Base-by-base conservation (phyloP, 2,888 invertebrate genomes). In the Pandemis cinnamomeana region DNA sequence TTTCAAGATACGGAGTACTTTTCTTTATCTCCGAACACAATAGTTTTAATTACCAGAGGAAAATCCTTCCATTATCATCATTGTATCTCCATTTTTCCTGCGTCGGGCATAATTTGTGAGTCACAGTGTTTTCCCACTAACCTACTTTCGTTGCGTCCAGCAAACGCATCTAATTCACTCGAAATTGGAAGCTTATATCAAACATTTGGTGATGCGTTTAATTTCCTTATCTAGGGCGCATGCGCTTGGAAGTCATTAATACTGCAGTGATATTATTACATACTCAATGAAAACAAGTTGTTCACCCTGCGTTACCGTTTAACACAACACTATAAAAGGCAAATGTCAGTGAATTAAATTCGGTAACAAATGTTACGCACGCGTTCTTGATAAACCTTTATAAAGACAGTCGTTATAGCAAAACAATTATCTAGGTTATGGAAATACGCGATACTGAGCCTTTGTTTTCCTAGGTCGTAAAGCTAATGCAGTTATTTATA, bases 261-360 rank as follows among this genome's bases (percentile, higher is more conserved):
- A 46, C 36, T 44, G 44, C 66, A 60, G n/a, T 62, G 67, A 67
- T 72, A 53, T 67, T 44, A 62, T 72, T 67, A 7, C 2, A 36
- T 36, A 6, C 69, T 61, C 67, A 62, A 72, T 72, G 67, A 62
- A 36, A 72, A 67, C 72, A 63, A 63, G 44, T 67, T 67, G 72
- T 72, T 72, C 11, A 51, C 62, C 72, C 61, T 67, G 72, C 62
- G 61, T n/a, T 36, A 44, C 15, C 60, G n/a, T 13, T 63, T 63
- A 63, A 63, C 36, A 20, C 71, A 67, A 3, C 42, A 13, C 71
- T 61, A 72, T 67, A 67, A 61, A 72, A 72, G 72, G 72, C 62
- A 72, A 72, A 72, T 72, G 67, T 72, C 72, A 72, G 53, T n/a
- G 62, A 72, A 72, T 67, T 55, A 44, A 67, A 67, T 72, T 67